phyloP scores from a whole-genome alignment of 2,113 vertebrate species.

The Onychostoma macrolepis region DNA sequence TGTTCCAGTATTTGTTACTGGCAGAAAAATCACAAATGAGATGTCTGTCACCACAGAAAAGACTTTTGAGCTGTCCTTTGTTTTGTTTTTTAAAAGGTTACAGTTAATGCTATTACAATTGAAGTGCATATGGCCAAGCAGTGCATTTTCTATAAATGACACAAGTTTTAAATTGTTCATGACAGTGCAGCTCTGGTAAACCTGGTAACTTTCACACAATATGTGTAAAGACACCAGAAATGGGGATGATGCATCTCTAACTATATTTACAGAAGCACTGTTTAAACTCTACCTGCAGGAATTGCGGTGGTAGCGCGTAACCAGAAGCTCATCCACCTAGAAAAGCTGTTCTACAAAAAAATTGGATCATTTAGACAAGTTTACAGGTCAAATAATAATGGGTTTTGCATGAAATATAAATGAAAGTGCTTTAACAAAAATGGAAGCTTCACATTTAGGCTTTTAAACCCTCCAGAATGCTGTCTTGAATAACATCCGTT shows the following conservation, averaged over 20 bases:
- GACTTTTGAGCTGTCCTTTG: not conserved
- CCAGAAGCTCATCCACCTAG: not conserved
- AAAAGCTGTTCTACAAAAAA: slow-evolving; percentile 1
- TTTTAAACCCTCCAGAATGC: slow-evolving; percentile 1
- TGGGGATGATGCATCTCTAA: not conserved
- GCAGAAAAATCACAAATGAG: not conserved
- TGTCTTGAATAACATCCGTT: not conserved
- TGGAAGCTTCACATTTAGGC: not conserved
- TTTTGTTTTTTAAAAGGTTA: not conserved
- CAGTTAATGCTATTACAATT: not conserved
- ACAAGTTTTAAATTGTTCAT: not conserved
- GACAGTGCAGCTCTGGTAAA: not conserved
- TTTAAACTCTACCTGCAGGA: not conserved
- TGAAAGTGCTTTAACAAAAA: slow-evolving; percentile 9
- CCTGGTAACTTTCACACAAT: not conserved
- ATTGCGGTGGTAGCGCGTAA: not conserved
- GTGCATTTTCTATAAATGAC: not conserved
- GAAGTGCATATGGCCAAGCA: not conserved
- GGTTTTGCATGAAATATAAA: not conserved
- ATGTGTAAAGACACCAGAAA: not conserved
- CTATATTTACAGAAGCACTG: not conserved
- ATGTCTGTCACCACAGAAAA: not conserved
- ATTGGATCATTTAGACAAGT: not conserved
- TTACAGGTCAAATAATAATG: not conserved
- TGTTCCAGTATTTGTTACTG: not conserved